phyloP scores from a whole-genome alignment of 2,113 vertebrate species.

The Irena cyanogastra region DNA sequence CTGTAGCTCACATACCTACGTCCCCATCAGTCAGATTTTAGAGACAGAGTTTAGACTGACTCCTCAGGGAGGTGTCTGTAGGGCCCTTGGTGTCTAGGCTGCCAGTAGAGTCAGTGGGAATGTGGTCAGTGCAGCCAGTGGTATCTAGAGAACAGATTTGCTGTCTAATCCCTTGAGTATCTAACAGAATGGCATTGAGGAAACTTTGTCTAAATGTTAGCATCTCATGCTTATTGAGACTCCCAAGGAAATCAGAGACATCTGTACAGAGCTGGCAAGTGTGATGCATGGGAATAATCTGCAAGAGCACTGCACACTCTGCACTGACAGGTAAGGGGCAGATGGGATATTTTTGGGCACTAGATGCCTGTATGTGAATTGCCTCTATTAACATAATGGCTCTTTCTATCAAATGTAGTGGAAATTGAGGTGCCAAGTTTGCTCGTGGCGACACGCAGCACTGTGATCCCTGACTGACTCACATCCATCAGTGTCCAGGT shows the following conservation, averaged over 20 bases:
- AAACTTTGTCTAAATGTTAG: not conserved
- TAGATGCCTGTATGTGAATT: not conserved
- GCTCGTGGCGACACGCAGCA: not conserved
- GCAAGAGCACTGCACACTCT: not conserved
- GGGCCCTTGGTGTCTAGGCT: not conserved
- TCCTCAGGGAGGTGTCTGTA: not conserved
- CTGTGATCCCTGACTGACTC: not conserved
- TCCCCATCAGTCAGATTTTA: not conserved
- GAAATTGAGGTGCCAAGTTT: not conserved
- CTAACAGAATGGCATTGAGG: not conserved
- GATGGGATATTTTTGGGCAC: not conserved
- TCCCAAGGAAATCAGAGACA: not conserved
- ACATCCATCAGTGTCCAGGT: not conserved
- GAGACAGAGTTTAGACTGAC: not conserved
- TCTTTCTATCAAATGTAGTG: not conserved
- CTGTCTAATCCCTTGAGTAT: not conserved
- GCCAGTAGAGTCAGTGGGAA: not conserved
- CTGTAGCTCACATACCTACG: not conserved
- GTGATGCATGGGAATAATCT: not conserved
- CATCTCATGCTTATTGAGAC: not conserved
- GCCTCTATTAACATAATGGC: not conserved
- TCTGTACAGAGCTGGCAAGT: not conserved
- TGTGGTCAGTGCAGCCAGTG: not conserved
- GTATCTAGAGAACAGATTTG: not conserved
- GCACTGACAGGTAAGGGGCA: not conserved